Base-by-base conservation (phyloP, 2,113 vertebrate species). In the Clarias macrocephalus region DNA sequence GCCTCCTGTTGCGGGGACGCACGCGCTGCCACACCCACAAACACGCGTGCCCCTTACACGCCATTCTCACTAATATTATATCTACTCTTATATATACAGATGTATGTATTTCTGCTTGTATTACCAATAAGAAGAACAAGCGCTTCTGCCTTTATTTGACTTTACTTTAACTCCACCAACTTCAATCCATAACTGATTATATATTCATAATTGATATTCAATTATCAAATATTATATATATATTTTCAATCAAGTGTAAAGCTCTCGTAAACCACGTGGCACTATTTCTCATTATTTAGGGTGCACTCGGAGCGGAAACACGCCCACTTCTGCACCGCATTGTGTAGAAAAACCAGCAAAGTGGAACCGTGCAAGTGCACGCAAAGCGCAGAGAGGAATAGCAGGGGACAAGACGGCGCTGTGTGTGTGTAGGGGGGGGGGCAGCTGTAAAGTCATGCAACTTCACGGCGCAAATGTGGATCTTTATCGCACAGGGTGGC, bases 261-360 rank as follows among this genome's bases (percentile, higher is more conserved):
- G 19, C 28, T 4, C 52, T 83, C 11, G 48, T 19, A 13, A 68
- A 30, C 13, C 62, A 85, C 57, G 72, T 85, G 72, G 57, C 82
- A 23, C 30, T 33, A 5, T 52, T 23, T 52, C 5, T 85, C 33
- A 48, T 33, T 48, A 48, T 85, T 94, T 87, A 88, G 83, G 84
- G 63, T 90, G 89, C 73, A 92, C 92, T 89, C 75, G 75, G 79
- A 91, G 90, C 75, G 77, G 75, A 91, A 91, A 92, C 92, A 93
- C 93, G 89, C 93, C 93, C 94, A 92, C 84, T 62, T 9, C 12
- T 5, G 42, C 57, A 77, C 92, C 86, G 72, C 83, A 81, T 85
- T 83, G 90, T 83, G 90, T 90, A 92, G 90, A 87, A 73, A 52
- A 37, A 30, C 54, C 16, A 18, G 23, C 13, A 1, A 54, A 28